Percentiles rank a stretch among this genome's conserved stretches.
Conservation (phyloP, 2,888 invertebrate genomes). For the Spilarctia lutea region DNA sequence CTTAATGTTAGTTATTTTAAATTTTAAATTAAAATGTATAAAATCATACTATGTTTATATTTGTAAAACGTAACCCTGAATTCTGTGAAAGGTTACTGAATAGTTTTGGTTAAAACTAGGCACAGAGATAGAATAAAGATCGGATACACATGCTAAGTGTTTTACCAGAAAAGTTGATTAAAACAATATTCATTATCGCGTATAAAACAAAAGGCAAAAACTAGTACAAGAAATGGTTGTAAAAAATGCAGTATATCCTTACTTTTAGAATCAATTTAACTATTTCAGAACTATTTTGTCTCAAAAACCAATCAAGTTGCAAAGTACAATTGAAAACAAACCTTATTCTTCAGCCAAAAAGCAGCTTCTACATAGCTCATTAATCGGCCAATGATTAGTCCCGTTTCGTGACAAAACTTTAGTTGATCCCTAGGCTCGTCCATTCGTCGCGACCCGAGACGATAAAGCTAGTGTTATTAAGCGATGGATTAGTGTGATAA, state of each 20-base stretch:
- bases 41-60: no score
- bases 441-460: constrained; percentile 19
- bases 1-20: no score
- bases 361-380: not conserved
- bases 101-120: not conserved
- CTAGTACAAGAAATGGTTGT: no score
- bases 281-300: not conserved
- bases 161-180: not conserved
- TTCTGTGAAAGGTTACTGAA: no score
- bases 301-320: not conserved
- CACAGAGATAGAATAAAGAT: not conserved
- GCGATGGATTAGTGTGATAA: constrained; percentile 23
- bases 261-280: no score
- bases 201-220: no score
- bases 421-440: constrained; percentile 6
- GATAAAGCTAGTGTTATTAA: constrained; percentile 6
- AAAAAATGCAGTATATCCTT: no score
- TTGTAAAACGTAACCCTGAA: no score
- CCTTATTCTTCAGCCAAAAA: not conserved
- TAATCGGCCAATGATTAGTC: not conserved
- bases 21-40: no score
- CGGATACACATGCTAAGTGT: no score
- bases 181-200: not conserved
- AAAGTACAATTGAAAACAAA: not conserved
- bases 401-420: constrained; percentile 1